A percentile compares a stretch with the other conserved stretches of the same genome.
These are phyloP conservation scores for Streblospio benedicti DNA, from an alignment of 1,140 invertebrate genomes.

Conservation along the genomic window DNA sequence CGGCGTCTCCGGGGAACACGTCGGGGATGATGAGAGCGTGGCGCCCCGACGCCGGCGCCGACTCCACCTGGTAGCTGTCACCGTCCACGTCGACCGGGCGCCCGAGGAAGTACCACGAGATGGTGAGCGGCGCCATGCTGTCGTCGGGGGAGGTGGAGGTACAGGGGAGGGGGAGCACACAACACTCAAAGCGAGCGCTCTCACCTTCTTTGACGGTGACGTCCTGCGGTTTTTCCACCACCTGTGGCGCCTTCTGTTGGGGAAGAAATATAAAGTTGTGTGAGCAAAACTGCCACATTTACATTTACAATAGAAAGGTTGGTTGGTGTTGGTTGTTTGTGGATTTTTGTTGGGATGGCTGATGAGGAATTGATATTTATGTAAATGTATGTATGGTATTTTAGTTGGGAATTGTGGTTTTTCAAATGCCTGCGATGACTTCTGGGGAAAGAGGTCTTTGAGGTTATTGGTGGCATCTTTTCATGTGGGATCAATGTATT, in stretches of 20 bases:
- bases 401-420: too few species aligned
- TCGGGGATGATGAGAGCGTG: slow-evolving; percentile 56
- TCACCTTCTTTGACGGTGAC: slow-evolving; percentile 63
- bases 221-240: slow-evolving; percentile 25
- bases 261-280: not conserved
- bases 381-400: too few species aligned
- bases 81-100: slow-evolving; percentile 32
- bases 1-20: slow-evolving; percentile 32
- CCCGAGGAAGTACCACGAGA: slow-evolving; percentile 14
- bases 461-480: too few species aligned
- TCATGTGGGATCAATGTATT: too few species aligned
- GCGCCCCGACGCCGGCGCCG: slow-evolving; percentile 31
- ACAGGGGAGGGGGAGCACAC: not conserved
- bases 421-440: too few species aligned
- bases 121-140: not conserved
- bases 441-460: too few species aligned
- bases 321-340: too few species aligned
- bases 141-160: slow-evolving; percentile 65
- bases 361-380: too few species aligned
- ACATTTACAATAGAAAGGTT: not conserved
- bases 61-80: slow-evolving; percentile 33
- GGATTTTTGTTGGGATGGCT: too few species aligned
- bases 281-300: not conserved
- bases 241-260: not conserved
- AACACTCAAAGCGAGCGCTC: slow-evolving; percentile 79